Evolutionary conservation across 2,797 vertebrate genomes (phyloP).

Genomic region (Melanotaenia nigrans): DNA sequence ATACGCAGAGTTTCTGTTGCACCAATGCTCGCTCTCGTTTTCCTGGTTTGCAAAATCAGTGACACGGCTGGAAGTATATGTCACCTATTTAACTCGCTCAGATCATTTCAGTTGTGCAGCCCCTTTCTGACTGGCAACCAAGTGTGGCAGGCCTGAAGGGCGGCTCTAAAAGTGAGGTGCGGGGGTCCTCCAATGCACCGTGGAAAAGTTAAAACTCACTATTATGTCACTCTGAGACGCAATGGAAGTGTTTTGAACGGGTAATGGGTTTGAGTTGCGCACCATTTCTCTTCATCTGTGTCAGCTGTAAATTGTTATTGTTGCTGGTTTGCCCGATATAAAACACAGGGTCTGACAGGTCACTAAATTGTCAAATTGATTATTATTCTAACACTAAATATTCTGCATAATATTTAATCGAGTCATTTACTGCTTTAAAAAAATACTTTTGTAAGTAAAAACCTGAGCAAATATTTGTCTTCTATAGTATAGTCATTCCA

Average conservation of each 20-base stretch:
- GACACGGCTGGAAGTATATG: background rate
- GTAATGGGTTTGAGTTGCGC: background rate
- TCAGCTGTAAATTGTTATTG: background rate
- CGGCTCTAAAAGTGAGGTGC: constrained; percentile 28
- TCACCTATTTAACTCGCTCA: constrained; percentile 5
- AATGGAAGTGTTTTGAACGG: background rate
- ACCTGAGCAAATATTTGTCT: too few species aligned
- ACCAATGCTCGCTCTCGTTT: background rate
- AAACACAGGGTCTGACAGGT: background rate
- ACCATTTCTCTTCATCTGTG: background rate
- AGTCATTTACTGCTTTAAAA: too few species aligned
- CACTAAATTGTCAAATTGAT: background rate
- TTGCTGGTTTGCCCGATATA: background rate
- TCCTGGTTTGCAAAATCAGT: background rate
- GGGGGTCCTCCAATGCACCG: background rate
- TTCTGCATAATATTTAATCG: too few species aligned
- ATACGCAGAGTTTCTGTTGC: constrained; percentile 23
- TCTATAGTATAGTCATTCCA: too few species aligned
- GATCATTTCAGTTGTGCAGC: constrained; percentile 28
- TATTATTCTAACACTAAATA: too few species aligned
- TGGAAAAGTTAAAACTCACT: background rate
- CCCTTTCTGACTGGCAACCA: constrained; percentile 12
- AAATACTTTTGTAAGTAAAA: too few species aligned
- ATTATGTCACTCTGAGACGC: background rate
- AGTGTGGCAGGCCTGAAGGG: constrained; percentile 30